Evolutionary conservation across 2,113 vertebrate genomes (phyloP), one percentile per base, ranked within the genome.

Genomic region (Rhizomys pruinosus): DNA sequence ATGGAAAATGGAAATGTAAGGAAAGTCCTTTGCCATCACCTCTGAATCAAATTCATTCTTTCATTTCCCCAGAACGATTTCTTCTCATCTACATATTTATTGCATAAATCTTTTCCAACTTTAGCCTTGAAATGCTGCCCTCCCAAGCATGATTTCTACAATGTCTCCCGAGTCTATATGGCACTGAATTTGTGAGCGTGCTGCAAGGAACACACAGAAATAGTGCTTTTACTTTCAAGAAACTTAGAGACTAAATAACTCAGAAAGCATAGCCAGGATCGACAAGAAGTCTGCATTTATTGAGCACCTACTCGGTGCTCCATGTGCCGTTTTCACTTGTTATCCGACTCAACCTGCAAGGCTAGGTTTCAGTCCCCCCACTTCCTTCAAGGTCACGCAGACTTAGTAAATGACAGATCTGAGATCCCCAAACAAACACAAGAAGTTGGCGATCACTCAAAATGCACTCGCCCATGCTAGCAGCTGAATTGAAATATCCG

Each of bases 1-100:
- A 95, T 94, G 86, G 52, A 59, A 86, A 93, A 74, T 90, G 87
- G 71, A 96, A 95, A 89, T 93, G 85, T 93, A 86, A 93, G 80
- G 71, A 80, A 81, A 80, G 85, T 82, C 68, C 86, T 96, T 92
- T 93, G 89, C 82, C 42, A 92, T 37, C 22, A 39, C 59, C 44
- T 93, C 61, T 87, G 87, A 91, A 84, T 91, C 29, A 42, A 85
- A 87, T 89, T 94, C n/a, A 76, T 84, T 78, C 68, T 64, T 88
- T 44, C 44, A 17, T 91, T 42, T 95, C 59, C 55, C 27, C 55
- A 89, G 84, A 95, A 97, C 34, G 52, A 16, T 81, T 66, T 91
- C 72, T 91, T 89, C 88, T 94, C 82, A 84, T 92, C 89, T 95
- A 76, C 22, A 16, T 85, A 84, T 86, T 85, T 92, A 89, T 80